These are phyloP conservation scores for Philopedon plagiatum DNA, from an alignment of 2,888 invertebrate genomes.

Conservation along the genomic window DNA sequence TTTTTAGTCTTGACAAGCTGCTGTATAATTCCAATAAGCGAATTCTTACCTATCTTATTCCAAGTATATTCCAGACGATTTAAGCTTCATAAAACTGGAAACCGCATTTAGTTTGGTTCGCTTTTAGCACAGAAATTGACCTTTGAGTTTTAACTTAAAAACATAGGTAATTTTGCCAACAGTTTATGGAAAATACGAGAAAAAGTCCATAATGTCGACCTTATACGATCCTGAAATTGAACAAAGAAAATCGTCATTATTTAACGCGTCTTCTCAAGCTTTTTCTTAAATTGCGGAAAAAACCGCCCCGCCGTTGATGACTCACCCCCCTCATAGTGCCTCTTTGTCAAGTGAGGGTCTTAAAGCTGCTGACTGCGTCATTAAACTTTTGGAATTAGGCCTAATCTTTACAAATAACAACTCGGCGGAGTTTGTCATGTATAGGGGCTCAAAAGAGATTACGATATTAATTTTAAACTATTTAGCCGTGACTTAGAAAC, in stretches of 20 bases:
- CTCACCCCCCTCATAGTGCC: constrained; percentile 15
- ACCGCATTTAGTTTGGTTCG: too few species aligned
- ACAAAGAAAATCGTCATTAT: not conserved
- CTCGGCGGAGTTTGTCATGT: constrained; percentile 31
- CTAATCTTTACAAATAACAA: constrained; percentile 46
- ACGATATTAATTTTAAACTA: constrained; percentile 44
- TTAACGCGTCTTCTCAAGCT: not conserved
- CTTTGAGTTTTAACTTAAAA: too few species aligned
- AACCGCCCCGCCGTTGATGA: not conserved
- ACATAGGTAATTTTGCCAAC: too few species aligned
- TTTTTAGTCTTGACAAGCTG: too few species aligned
- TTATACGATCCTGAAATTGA: too few species aligned
- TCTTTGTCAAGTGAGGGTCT: constrained; percentile 31
- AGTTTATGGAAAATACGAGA: too few species aligned
- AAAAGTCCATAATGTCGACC: too few species aligned
- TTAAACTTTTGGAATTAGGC: constrained; percentile 41
- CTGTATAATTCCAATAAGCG: too few species aligned
- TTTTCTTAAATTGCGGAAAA: constrained; percentile 4
- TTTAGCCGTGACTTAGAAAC: constrained; percentile 18
- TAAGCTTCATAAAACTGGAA: too few species aligned
- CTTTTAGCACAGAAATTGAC: too few species aligned
- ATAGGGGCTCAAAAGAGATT: constrained; percentile 31
- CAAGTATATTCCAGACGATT: too few species aligned
- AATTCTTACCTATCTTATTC: too few species aligned
- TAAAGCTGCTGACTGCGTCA: constrained; percentile 34